Evolutionary conservation across 2,888 invertebrate genomes (phyloP).

Genomic region (Lapara coniferarum): DNA sequence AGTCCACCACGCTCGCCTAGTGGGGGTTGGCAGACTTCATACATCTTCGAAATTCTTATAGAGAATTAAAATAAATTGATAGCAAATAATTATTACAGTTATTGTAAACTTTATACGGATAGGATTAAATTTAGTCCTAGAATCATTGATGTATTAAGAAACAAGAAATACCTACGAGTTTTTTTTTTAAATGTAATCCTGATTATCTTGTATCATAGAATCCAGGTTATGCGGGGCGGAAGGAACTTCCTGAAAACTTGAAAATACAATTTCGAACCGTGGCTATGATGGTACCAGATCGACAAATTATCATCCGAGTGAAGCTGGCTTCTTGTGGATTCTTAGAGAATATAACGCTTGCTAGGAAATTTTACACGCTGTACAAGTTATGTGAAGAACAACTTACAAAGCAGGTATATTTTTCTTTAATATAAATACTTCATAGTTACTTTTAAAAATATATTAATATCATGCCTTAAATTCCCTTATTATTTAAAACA

Average conservation of each 20-base stretch:
- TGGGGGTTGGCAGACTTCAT: no score
- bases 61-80: no score
- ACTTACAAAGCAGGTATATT: conserved; percentile 95
- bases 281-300: conserved; percentile 99
- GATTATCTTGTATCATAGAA: conserved; percentile 84
- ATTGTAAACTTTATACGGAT: no score
- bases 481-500: no score
- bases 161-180: not conserved
- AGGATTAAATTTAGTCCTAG: no score
- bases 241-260: conserved; percentile 97
- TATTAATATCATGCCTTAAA: no score
- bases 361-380: conserved; percentile 97
- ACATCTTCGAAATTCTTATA: no score
- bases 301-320: conserved; percentile 98
- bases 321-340: conserved; percentile 98
- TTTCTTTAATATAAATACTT: not conserved
- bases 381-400: conserved; percentile 99
- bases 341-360: conserved; percentile 96
- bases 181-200: not conserved
- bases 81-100: no score
- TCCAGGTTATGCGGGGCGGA: conserved; percentile 98
- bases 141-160: no score
- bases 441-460: no score
- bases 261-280: conserved; percentile 99
- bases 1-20: no score